Base-by-base conservation (phyloP, 2,888 invertebrate genomes). In the Papilio protenor region DNA sequence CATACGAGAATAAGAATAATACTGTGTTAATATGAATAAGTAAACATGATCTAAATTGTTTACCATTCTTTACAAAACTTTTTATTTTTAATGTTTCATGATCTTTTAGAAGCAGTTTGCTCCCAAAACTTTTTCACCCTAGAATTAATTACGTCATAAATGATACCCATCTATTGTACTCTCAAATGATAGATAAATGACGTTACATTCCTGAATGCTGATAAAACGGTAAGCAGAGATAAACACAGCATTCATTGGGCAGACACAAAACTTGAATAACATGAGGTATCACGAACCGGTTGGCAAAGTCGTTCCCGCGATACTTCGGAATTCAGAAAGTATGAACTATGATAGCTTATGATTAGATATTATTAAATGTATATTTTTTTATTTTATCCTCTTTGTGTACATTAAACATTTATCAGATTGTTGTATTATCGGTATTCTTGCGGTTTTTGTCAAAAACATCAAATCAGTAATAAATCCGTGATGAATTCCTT, bases 241-340 rank as follows among this genome's bases (percentile, higher is more conserved):
- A 59, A 76, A 76, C 71, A 76, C 59, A 18, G 47, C 21, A 52
- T 66, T 69, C 69, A 45, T 57, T 21, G 69, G 75, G 47, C 18
- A 16, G 18, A 47, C n/a, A 76, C 52, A 71, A 59, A 76, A 61
- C 21, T 49, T 49, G 18, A 21, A 59, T 70, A 52, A 69, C 55
- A 75, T 57, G 66, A 52, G 40, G 27, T 61, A 61, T 23, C 18
- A 27, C 59, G 14, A 59, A 76, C 76, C 71, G 76, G 76, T 76
- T 76, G n/a, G 27, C 23, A 21, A 33, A 21, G 70, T 40, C 33
- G 61, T 5, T 27, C n/a, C 70, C 6, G 33, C 59, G 61, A 45
- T 57, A 59, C 47, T 61, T 47, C 18, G 74, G 61, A 64, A 74
- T 74, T 74, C 74, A 47, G 21, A 45, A 45, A 12, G 1, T 69